Conservation (phyloP, 1,140 invertebrate species). For the Druon quercuslanigerum region DNA sequence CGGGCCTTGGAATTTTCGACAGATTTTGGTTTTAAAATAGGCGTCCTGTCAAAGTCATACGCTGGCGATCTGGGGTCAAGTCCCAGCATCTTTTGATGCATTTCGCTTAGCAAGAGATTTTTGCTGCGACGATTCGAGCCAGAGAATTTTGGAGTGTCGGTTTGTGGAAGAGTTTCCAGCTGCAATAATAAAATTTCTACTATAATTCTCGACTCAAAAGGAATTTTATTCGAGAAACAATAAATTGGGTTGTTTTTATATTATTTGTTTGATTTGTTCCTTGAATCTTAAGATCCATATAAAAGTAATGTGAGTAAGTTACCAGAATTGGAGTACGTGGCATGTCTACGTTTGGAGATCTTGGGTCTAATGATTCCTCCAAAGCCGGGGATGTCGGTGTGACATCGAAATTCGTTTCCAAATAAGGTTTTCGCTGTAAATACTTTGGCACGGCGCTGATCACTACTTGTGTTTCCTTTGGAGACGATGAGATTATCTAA, state of each 20-base stretch:
- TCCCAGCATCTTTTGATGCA: conserved; percentile 43
- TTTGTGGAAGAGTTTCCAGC: conserved; percentile 19
- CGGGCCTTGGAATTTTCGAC: conserved; percentile 41
- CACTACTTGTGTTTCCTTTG: conserved; percentile 35
- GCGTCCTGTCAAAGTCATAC: conserved; percentile 65
- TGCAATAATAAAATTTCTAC: conserved; percentile 28
- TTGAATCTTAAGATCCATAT: conserved; percentile 14
- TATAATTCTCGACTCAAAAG: too few relatives aligned
- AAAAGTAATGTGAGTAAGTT: conserved; percentile 39
- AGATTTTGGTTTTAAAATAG: conserved; percentile 62
- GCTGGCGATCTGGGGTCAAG: conserved; percentile 69
- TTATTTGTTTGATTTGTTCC: not conserved
- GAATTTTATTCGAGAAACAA: too few relatives aligned
- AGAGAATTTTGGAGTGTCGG: conserved; percentile 30
- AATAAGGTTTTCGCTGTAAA: conserved; percentile 59
- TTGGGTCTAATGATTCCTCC: conserved; percentile 50
- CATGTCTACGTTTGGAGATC: conserved; percentile 47
- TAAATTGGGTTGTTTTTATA: too few relatives aligned
- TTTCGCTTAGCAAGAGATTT: conserved; percentile 42
- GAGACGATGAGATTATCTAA: conserved; percentile 56
- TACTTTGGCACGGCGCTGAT: conserved; percentile 62
- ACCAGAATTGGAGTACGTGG: conserved; percentile 60
- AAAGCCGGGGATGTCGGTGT: conserved; percentile 47
- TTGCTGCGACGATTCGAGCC: conserved; percentile 31
- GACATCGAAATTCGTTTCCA: conserved; percentile 67